phyloP scores from a whole-genome alignment of 2,888 invertebrate species.

The Tetragonula carbonaria region DNA sequence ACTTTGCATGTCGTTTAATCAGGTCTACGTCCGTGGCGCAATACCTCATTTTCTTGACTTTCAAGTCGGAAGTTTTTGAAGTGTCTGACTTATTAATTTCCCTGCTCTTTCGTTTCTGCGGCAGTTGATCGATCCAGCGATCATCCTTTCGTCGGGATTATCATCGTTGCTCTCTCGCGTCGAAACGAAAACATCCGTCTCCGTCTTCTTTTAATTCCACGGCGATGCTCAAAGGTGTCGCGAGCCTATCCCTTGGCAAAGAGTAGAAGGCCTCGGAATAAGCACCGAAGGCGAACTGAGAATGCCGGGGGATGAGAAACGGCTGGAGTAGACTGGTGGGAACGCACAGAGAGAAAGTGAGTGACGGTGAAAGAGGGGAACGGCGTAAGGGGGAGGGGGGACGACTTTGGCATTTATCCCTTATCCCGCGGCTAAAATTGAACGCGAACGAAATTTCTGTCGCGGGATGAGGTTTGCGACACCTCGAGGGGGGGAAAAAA shows the following conservation, averaged over 20 bases:
- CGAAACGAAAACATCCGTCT: background rate
- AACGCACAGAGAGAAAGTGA: background rate
- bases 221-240: background rate
- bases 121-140: too few relatives aligned
- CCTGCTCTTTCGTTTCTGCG: too few relatives aligned
- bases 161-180: background rate
- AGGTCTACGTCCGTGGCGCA: too few relatives aligned
- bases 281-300: constrained; percentile 17
- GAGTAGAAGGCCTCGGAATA: background rate
- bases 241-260: constrained; percentile 8
- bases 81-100: too few relatives aligned
- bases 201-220: constrained; percentile 5
- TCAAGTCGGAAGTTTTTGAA: too few relatives aligned
- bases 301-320: constrained; percentile 10
- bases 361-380: constrained; percentile 4
- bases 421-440: constrained; percentile 73
- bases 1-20: too few relatives aligned
- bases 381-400: constrained; percentile 12
- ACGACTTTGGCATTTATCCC: constrained; percentile 69
- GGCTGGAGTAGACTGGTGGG: constrained; percentile 21
- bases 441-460: constrained; percentile 69
- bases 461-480: constrained; percentile 52
- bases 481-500: constrained; percentile 40
- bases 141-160: too few relatives aligned
- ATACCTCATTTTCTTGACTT: too few relatives aligned